Evolutionary conservation across 2,888 invertebrate genomes (phyloP), one percentile per base, ranked within the genome.

Genomic region (Ochropleura plecta): DNA sequence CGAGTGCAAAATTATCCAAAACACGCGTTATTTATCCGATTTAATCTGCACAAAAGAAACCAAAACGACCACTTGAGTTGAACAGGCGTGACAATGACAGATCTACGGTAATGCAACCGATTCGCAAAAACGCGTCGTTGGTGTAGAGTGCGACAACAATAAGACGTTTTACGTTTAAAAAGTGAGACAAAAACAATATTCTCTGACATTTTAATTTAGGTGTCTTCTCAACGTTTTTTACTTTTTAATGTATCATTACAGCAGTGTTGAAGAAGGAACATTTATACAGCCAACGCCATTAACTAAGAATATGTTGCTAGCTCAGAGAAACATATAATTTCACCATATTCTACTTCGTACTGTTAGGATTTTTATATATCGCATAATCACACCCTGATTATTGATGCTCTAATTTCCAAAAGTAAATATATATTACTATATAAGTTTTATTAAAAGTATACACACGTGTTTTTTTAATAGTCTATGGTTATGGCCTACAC

Each of bases 71-170:
- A 83, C 84, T 79, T 74, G 49, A 72, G 44, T 59, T n/a, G 82
- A 78, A 78, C 89, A 91, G 90, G 91, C 92, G 92, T 93, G 92
- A 93, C 92, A 93, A 83, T 82, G 79, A 86, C 87, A 81, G 82
- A 76, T 72, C 42, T 12, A 10, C 44, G 73, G 48, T 44, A 70
- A 72, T 14, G 40, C 40, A 55, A 49, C 62, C 20, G 3, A 18
- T 20, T 7, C 0, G 40, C 7, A 30, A 8, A 18, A 59, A 30
- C 12, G 16, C 69, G 65, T 40, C 30, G 49, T 48, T 57, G n/a
- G n/a, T 42, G 16, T 10, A 20, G 4, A 65, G 40, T 65, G 84
- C 20, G 76, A 81, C 5, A 71, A 53, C 68, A 75, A 30, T 70
- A 68, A 49, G 9, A 2, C 3, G 5, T 49, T 65, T 30, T 65